Conservation (phyloP, 2,888 invertebrate species). For the Kryphioiulus occultus region DNA sequence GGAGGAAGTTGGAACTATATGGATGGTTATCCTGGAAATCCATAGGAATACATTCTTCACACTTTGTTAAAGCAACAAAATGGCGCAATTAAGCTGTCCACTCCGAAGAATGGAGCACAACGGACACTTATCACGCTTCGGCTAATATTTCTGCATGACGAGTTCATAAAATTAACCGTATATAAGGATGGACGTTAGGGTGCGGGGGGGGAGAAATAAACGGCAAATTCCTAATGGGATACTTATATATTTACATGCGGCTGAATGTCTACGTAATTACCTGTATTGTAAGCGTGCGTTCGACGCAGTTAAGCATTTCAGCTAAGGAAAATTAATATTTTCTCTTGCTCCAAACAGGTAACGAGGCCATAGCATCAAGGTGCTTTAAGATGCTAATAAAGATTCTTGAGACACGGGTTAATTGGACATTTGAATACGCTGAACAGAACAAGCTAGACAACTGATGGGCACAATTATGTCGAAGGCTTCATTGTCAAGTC, state of each 20-base stretch:
- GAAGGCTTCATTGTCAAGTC: too few species aligned
- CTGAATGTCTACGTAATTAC: not conserved
- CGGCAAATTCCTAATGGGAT: not conserved
- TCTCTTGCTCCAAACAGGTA: too few species aligned
- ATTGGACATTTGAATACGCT: too few species aligned
- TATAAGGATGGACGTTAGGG: not conserved
- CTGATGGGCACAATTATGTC: too few species aligned
- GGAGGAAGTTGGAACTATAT: not conserved
- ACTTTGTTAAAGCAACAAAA: not conserved
- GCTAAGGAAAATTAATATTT: not conserved
- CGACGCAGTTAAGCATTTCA: not conserved
- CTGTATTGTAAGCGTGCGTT: not conserved
- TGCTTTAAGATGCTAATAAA: too few species aligned
- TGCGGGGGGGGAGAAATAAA: not conserved
- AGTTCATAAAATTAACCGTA: not conserved
- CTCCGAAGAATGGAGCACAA: not conserved
- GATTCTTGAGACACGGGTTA: too few species aligned
- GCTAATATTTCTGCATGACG: not conserved
- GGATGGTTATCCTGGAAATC: not conserved
- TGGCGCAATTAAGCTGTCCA: not conserved
- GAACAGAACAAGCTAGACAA: too few species aligned
- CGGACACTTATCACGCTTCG: not conserved
- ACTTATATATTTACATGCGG: not conserved
- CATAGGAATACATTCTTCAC: not conserved
- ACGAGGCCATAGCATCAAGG: too few species aligned